A percentile compares a stretch with the other conserved stretches of the same genome.
phyloP scores from a whole-genome alignment of 1,140 invertebrate species.

The Oryctes rhinoceros region DNA sequence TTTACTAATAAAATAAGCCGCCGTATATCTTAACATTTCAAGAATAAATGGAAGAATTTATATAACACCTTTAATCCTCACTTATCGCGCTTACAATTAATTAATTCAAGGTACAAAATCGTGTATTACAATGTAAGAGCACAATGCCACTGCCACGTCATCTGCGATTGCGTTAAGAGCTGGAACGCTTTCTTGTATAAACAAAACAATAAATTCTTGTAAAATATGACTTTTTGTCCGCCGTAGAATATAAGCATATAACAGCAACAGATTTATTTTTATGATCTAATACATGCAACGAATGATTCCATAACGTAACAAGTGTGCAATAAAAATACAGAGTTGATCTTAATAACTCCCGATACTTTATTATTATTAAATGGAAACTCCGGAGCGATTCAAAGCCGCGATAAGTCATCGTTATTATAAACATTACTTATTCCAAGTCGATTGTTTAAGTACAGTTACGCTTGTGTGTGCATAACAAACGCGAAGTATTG shows the following conservation, averaged over 20 bases:
- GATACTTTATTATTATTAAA: constrained; percentile 16
- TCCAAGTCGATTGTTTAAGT: background rate
- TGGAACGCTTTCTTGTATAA: background rate
- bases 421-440: background rate
- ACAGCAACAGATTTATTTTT: background rate
- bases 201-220: constrained; percentile 20
- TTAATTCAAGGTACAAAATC: constrained; percentile 15
- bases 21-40: background rate
- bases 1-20: no score
- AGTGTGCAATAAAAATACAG: constrained; percentile 8
- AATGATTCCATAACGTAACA: background rate
- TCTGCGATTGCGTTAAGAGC: background rate
- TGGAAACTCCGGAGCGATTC: background rate
- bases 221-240: background rate
- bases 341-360: background rate
- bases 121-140: background rate
- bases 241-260: constrained; percentile 1
- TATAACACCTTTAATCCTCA: background rate
- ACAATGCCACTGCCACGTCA: background rate
- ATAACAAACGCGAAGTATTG: background rate
- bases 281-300: background rate
- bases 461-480: background rate
- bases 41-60: background rate
- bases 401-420: background rate
- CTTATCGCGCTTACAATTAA: background rate